Evolutionary conservation across 2,113 vertebrate species (phyloP), one percentile per base, ranked within the genome.

Genomic region (Aegotheles bennettii): DNA sequence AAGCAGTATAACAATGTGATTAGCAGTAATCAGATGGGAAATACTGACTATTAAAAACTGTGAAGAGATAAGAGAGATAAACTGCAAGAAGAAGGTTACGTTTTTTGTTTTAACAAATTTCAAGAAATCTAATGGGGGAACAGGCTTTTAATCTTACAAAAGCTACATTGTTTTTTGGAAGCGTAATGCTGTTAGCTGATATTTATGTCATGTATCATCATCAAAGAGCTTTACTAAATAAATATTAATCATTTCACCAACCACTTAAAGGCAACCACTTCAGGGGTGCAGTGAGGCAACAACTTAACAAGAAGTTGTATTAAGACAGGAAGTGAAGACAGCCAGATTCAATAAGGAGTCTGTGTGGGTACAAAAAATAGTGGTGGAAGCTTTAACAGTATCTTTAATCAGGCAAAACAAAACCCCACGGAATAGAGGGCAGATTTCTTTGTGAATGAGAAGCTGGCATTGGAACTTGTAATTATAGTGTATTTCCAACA

Each of bases 1-100:
- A 94, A 77, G 31, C 50, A 77, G 31, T 65, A 11, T 89, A 85
- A 92, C 28, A 75, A 38, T 73, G 48, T 73, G 75, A 86, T 96
- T 96, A 94, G 40, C 64, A 85, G 53, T 92, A 91, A 96, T 94
- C 77, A 93, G 65, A 70, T 94, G 65, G 67, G 91, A 91, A 95
- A 87, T 61, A 56, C 54, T 74, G 53, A 48, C 83, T 70, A 45
- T 89, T 94, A 93, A 93, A 95, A 95, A 84, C 69, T 36, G 23
- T 61, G 45, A 86, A 84, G 64, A 95, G 90, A 87, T 94, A 94
- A 87, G 61, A 80, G 11, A 19, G 38, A 74, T 89, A 87, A 89
- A 65, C 45, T 90, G 78, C 25, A 73, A 88, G 76, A 40, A 25
- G 35, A 91, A 89, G 42, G 40, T 68, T 94, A 40, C 0, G 0